phyloP scores from a whole-genome alignment of 2,113 vertebrate species.

The Helogale parvula region DNA sequence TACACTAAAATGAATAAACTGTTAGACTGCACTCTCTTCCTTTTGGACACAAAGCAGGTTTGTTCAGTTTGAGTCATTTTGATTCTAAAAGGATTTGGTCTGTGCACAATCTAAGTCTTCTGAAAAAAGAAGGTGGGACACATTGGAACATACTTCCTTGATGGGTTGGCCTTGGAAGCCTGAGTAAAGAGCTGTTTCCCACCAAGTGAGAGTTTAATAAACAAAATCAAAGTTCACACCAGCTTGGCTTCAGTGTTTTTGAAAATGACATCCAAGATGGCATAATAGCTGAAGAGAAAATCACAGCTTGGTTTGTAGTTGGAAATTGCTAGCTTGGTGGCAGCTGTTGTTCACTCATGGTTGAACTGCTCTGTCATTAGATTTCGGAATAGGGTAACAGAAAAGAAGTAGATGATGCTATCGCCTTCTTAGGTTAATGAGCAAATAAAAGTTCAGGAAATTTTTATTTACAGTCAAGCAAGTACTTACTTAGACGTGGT shows the following conservation, averaged over 20 bases:
- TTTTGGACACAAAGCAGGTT: constrained; percentile 32
- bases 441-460: constrained; percentile 66
- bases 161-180: constrained; percentile 25
- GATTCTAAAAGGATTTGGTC: constrained; percentile 36
- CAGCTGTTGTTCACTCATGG: constrained; percentile 77
- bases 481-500: constrained; percentile 38
- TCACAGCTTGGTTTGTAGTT: constrained; percentile 76
- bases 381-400: constrained; percentile 68
- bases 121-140: constrained; percentile 25
- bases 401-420: constrained; percentile 45
- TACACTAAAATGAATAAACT: constrained; percentile 24
- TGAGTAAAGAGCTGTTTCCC: constrained; percentile 59
- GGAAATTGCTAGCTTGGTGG: constrained; percentile 76
- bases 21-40: not conserved
- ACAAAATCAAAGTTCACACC: constrained; percentile 76
- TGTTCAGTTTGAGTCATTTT: constrained; percentile 33
- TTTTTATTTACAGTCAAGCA: constrained; percentile 66
- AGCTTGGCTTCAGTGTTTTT: constrained; percentile 65
- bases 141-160: not conserved
- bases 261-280: constrained; percentile 79
- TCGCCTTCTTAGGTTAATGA: constrained; percentile 50
- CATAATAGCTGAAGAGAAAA: constrained; percentile 77
- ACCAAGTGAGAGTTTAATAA: constrained; percentile 80
- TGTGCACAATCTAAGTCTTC: constrained; percentile 37
- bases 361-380: constrained; percentile 72